phyloP scores from a whole-genome alignment of 2,113 vertebrate species.

The Chloropsis cyanopogon region DNA sequence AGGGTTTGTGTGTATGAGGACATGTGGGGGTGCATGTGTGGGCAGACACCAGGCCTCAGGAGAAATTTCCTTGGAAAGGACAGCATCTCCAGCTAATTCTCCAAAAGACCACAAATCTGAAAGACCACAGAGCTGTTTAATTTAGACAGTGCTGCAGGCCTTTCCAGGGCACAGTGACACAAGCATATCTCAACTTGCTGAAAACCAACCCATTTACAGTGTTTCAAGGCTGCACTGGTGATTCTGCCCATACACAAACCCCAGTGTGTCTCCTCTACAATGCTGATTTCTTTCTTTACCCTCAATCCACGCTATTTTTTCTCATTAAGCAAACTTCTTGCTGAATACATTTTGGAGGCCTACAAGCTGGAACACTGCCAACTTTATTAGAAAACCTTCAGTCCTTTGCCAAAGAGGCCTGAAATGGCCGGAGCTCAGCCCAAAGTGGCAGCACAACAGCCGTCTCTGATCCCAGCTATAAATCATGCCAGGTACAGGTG shows the following conservation, averaged over 20 bases:
- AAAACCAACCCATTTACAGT: background rate
- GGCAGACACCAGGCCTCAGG: background rate
- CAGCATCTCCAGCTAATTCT: background rate
- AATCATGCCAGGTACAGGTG: background rate
- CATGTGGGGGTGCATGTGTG: fast-evolving
- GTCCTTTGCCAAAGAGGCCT: background rate
- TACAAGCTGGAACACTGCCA: background rate
- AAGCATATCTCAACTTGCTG: background rate
- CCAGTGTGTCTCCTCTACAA: background rate
- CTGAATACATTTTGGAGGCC: background rate
- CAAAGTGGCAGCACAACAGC: background rate
- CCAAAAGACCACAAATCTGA: background rate
- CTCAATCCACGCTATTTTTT: background rate
- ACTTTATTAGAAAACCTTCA: background rate
- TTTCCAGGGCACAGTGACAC: background rate
- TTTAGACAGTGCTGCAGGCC: background rate
- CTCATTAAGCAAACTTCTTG: background rate
- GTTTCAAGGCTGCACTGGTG: background rate
- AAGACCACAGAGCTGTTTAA: background rate
- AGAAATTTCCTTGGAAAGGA: background rate
- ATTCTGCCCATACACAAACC: background rate
- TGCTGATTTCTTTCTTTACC: background rate
- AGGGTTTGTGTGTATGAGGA: too few species aligned
- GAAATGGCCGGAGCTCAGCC: background rate
- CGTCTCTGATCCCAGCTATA: background rate